These are phyloP conservation scores for Rhinopomastus cyanomelas DNA, from an alignment of 2,113 vertebrate species.

Conservation along the genomic window DNA sequence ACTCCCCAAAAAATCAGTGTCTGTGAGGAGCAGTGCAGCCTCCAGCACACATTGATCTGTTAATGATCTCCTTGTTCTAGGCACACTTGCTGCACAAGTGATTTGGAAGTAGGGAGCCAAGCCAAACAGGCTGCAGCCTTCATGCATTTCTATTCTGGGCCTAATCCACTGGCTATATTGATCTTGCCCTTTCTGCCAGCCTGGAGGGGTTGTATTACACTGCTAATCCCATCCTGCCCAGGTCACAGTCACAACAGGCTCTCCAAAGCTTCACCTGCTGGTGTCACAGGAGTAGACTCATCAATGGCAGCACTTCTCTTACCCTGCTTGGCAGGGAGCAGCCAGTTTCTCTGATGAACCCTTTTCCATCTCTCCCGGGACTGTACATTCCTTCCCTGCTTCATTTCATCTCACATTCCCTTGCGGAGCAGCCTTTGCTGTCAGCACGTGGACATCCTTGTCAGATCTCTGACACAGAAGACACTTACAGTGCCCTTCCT, in stretches of 20 bases:
- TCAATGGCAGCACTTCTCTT: slow-evolving; percentile 35
- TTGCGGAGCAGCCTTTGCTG: slow-evolving; percentile 28
- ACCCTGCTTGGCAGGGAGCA: slow-evolving; percentile 32
- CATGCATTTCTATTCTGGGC: slow-evolving; percentile 34
- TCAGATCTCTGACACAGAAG: not conserved
- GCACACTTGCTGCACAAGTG: slow-evolving; percentile 19
- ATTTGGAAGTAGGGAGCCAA: slow-evolving; percentile 31
- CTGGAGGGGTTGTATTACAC: slow-evolving; percentile 44
- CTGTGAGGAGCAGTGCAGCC: not conserved
- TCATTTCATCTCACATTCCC: slow-evolving; percentile 28
- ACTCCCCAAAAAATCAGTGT: not conserved
- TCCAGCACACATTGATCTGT: not conserved
- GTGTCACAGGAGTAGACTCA: slow-evolving; percentile 38
- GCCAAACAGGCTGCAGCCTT: slow-evolving; percentile 21
- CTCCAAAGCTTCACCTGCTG: slow-evolving; percentile 48
- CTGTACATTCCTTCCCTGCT: slow-evolving; percentile 46
- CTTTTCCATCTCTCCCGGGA: slow-evolving; percentile 26
- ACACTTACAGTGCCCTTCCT: not conserved
- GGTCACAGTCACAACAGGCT: slow-evolving; percentile 55
- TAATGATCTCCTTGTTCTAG: not conserved
- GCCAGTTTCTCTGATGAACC: slow-evolving; percentile 18
- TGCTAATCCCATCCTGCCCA: slow-evolving; percentile 55
- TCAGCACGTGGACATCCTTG: slow-evolving; percentile 13
- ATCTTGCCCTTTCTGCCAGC: slow-evolving; percentile 52
- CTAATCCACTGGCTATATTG: slow-evolving; percentile 54